These are phyloP conservation scores for Mastacembelus armatus DNA, from an alignment of 2,797 vertebrate species.

Conservation along the genomic window DNA sequence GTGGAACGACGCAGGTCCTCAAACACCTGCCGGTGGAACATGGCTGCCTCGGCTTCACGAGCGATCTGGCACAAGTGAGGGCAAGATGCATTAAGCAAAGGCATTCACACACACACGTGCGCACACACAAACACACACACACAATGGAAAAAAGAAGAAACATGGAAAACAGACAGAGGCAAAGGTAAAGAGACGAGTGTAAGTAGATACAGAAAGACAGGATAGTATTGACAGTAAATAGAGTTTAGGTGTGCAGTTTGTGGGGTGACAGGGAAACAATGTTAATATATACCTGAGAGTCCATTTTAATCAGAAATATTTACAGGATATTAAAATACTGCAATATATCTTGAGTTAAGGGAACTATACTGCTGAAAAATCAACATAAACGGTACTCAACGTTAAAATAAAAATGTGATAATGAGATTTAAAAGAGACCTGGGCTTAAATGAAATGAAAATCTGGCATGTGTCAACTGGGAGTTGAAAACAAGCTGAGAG, in stretches of 20 bases:
- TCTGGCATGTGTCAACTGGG: background rate
- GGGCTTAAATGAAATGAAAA: background rate
- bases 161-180: constrained; percentile 3
- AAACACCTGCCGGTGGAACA: constrained; percentile 98
- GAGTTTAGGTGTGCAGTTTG: constrained; percentile 39
- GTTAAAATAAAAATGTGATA: background rate
- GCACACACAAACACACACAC: constrained; percentile 33
- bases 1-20: constrained; percentile 95
- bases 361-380: background rate
- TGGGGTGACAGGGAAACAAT: constrained; percentile 22
- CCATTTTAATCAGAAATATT: constrained; percentile 3
- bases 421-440: background rate
- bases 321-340: constrained; percentile 5
- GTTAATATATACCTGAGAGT: constrained; percentile 38
- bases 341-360: constrained; percentile 1
- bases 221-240: background rate
- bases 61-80: constrained; percentile 91
- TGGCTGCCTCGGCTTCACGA: constrained; percentile 98
- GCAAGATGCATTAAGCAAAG: constrained; percentile 59
- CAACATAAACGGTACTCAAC: too few relatives aligned
- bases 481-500: background rate
- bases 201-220: background rate
- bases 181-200: constrained; percentile 11
- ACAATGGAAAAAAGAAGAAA: constrained; percentile 3
- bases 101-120: constrained; percentile 59